Evolutionary conservation across 2,888 invertebrate genomes (phyloP), one percentile per base, ranked within the genome.

Genomic region (Hydroisotoma schaefferi): DNA sequence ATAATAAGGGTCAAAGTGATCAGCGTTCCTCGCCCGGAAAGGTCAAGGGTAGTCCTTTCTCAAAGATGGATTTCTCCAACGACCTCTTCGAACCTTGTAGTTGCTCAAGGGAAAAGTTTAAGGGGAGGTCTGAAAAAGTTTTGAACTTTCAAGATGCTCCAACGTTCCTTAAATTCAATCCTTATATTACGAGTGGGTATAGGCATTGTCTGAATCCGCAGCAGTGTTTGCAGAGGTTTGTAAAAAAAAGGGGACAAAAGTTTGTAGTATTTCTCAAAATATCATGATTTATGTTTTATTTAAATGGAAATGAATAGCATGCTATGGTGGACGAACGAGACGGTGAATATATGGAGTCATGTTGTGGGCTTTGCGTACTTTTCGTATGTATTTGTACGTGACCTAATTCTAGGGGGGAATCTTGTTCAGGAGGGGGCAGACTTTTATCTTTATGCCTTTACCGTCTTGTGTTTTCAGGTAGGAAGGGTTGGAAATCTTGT

Each of bases 271-370:
- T n/a, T n/a, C n/a, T n/a, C n/a, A n/a, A n/a, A n/a, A n/a, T n/a
- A n/a, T n/a, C n/a, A 28, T 46, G 15, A 8, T 44, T 15, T 55
- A 23, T 10, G 10, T 29, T 28, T 33, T 10, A 18, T 52, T 40
- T 5, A n/a, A n/a, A n/a, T n/a, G n/a, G n/a, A n/a, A n/a, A n/a
- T n/a, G 12, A 38, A 43, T 80, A 92, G 94, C 77, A 81, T 93
- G 75, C 93, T 95, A 79, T 89, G 92, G 87, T 92, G 94, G 92
- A 94, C 91, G 58, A 97, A 97, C 77, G 97, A 97, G 78, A 95
- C 94, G 1, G 84, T 97, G 76, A 97, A 97, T 76, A 94, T 97
- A 75, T 97, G 97, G 97, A 92, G 92, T 47, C 97, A 97, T 76
- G 81, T 97, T 10, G 88, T 89, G 74, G 90, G 90, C 10, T 88